A percentile compares a stretch with the other conserved stretches of the same genome.
Conservation (phyloP, 2,113 vertebrate genomes). For the Nyctereutes procyonoides region DNA sequence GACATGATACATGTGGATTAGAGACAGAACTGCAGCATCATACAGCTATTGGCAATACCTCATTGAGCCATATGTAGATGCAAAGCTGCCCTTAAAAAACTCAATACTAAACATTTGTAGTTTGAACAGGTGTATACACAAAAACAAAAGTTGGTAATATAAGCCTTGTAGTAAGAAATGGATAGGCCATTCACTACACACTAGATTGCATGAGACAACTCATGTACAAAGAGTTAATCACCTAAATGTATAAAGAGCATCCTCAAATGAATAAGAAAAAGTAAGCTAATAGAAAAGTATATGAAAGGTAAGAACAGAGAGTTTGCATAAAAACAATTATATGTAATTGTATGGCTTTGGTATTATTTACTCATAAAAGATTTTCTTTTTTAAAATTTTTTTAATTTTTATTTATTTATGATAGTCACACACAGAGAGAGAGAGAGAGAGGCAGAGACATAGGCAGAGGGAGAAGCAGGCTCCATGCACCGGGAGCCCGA, state of each 20-base stretch:
- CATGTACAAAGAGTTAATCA: neutral
- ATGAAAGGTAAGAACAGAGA: neutral
- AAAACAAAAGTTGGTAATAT: slow-evolving; percentile 19
- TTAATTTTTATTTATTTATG: too few relatives aligned
- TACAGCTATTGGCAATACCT: neutral
- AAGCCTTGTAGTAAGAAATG: slow-evolving; percentile 14
- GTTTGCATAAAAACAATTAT: neutral
- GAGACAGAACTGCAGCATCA: neutral
- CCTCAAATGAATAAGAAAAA: neutral
- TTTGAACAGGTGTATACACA: neutral
- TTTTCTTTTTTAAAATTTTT: too few relatives aligned
- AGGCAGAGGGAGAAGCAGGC: too few relatives aligned
- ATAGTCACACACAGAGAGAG: too few relatives aligned
- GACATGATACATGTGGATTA: neutral
- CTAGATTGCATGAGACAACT: neutral
- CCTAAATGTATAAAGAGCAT: neutral
- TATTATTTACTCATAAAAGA: neutral
- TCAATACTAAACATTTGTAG: neutral
- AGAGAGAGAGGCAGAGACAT: too few relatives aligned
- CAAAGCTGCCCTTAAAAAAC: neutral
- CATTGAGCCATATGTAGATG: neutral
- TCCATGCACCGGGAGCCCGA: too few relatives aligned
- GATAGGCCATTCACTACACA: neutral
- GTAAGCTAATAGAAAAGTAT: neutral
- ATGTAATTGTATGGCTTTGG: neutral